A percentile compares a stretch with the other conserved stretches of the same genome.
These are phyloP conservation scores for Ameiurus melas DNA, from an alignment of 2,113 vertebrate genomes.

Conservation along the genomic window DNA sequence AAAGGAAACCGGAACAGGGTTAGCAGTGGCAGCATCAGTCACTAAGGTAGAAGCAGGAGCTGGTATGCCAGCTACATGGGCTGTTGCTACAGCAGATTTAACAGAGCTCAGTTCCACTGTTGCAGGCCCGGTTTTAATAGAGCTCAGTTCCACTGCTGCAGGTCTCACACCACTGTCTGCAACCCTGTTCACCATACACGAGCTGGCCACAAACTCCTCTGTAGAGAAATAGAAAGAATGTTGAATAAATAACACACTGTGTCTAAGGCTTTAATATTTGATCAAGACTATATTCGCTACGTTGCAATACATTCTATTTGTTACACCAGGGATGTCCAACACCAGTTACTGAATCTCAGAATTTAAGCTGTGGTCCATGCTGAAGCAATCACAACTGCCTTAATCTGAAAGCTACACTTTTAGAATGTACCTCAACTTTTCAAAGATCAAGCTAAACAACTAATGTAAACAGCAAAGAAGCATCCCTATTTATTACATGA, in stretches of 20 bases:
- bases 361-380: not conserved
- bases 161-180: constrained; percentile 48
- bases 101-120: not conserved
- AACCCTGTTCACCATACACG: constrained; percentile 73
- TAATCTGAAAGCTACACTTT: not conserved
- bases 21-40: constrained; percentile 27
- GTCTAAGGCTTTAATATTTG: not conserved
- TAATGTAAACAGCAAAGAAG: not conserved
- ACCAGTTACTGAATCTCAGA: not conserved
- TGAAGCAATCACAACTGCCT: not conserved
- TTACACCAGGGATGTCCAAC: not conserved
- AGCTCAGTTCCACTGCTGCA: constrained; percentile 36
- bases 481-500: not conserved
- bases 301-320: not conserved
- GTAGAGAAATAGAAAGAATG: constrained; percentile 44
- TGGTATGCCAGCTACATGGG: constrained; percentile 40
- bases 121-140: constrained; percentile 34
- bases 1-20: constrained; percentile 57
- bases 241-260: not conserved
- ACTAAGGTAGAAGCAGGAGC: not conserved
- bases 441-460: not conserved
- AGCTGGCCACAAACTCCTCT: constrained; percentile 89
- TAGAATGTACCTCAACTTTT: not conserved
- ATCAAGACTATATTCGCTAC: not conserved
- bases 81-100: constrained; percentile 9